phyloP scores from a whole-genome alignment of 2,888 invertebrate genomes.

The Erebia ligea region DNA sequence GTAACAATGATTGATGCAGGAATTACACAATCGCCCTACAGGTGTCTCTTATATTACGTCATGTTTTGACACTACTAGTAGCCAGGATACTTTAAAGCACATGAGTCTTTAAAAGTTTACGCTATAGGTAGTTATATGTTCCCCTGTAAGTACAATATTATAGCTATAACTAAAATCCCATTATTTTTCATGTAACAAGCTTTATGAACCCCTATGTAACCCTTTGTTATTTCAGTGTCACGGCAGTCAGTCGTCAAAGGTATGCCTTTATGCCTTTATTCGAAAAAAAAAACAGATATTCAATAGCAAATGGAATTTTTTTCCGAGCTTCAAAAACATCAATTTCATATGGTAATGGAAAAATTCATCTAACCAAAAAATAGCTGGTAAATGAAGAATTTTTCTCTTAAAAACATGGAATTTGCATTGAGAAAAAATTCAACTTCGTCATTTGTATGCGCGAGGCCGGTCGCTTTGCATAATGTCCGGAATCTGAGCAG shows the following conservation, averaged over 20 bases:
- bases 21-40: too few species aligned
- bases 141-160: too few species aligned
- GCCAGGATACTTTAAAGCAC: too few species aligned
- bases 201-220: too few species aligned
- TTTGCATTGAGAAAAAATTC: constrained; percentile 14
- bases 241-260: not conserved
- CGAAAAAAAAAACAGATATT: not conserved
- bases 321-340: not conserved
- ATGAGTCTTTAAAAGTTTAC: too few species aligned
- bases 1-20: too few species aligned
- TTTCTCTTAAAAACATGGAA: constrained; percentile 12
- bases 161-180: too few species aligned
- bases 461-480: constrained; percentile 25
- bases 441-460: constrained; percentile 15
- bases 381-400: constrained; percentile 10
- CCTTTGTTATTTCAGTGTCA: not conserved
- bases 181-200: too few species aligned
- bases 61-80: too few species aligned
- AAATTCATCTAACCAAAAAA: constrained; percentile 5
- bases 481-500: constrained; percentile 19
- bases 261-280: not conserved
- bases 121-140: too few species aligned
- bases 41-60: too few species aligned
- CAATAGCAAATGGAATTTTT: not conserved
- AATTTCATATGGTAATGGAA: not conserved